phyloP scores from a whole-genome alignment of 1,140 invertebrate species.

The Tribolium madens region DNA sequence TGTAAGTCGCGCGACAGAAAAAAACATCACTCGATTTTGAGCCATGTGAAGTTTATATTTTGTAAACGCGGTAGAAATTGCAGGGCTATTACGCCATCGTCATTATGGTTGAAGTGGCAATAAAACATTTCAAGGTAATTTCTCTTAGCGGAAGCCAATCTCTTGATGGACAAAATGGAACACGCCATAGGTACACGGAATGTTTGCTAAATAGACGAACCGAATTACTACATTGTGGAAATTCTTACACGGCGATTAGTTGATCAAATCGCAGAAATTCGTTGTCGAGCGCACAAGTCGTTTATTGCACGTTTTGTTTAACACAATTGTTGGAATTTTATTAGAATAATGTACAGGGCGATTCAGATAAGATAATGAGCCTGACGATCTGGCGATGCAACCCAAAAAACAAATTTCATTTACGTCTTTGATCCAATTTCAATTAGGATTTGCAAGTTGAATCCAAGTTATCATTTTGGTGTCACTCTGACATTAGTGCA shows the following conservation, averaged over 20 bases:
- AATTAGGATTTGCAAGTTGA: too few relatives aligned
- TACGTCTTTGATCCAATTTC: too few relatives aligned
- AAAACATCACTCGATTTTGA: background rate
- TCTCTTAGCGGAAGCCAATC: background rate
- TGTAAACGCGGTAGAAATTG: background rate
- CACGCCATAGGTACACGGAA: background rate
- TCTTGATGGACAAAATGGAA: background rate
- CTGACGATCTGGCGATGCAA: too few relatives aligned
- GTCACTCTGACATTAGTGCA: too few relatives aligned
- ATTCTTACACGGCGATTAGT: background rate
- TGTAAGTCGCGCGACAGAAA: background rate
- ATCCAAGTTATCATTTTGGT: too few relatives aligned
- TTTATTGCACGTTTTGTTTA: too few relatives aligned
- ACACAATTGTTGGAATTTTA: too few relatives aligned
- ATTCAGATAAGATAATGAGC: too few relatives aligned
- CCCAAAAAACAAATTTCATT: too few relatives aligned
- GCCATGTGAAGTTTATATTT: background rate
- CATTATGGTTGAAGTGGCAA: background rate
- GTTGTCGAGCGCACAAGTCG: too few relatives aligned
- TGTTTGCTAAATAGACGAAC: background rate
- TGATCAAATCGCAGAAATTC: background rate
- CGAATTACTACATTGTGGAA: background rate
- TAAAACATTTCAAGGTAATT: background rate
- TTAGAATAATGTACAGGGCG: too few relatives aligned
- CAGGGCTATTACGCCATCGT: background rate